Evolutionary conservation across 1,140 invertebrate species (phyloP), one percentile per base, ranked within the genome.

Genomic region (Drosophila pectinifera): DNA sequence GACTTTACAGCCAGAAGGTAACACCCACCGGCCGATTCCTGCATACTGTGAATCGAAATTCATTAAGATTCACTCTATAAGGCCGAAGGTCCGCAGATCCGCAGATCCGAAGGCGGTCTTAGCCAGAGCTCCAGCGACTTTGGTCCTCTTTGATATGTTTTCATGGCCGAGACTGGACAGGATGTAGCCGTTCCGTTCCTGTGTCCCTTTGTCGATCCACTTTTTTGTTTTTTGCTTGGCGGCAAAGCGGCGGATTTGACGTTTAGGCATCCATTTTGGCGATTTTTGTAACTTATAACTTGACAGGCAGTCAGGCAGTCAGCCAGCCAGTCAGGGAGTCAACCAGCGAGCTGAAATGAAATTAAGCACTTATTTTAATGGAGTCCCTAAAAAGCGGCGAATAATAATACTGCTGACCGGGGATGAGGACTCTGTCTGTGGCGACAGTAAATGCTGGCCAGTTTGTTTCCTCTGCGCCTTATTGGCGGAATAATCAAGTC

Each of bases 11-110:
- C 83, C 83, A 70, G 63, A 79, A 79, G 83, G 83, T 76, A 83
- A 88, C 83, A 88, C 83, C 83, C 83, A 88, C 83, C 70, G 85
- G 75, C 63, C 49, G 62, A 83, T 78, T 82, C 74, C 49, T 61
- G 69, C 62, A 77, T 76, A 73, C 70, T 65, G 61, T 62, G 75
- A 80, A 83, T 88, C 80, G 79, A 88, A 88, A 88, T 88, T 88
- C 83, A 88, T 88, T 88, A 88, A 88, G 83, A 82, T 88, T 88
- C 82, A 76, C 82, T 86, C 83, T 88, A 88, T 78, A 72, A 81
- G 61, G 69, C 48, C 69, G 22, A 77, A 45, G 57, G 55, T 67
- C 49, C 58, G 56, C n/a, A n/a, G 62, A 63, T n/a, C n/a, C n/a
- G n/a, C n/a, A 8, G 28, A 8, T 28, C 28, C 51, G 63, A 69